phyloP scores from a whole-genome alignment of 2,797 vertebrate genomes.

The Sebastes hopkinsi region DNA sequence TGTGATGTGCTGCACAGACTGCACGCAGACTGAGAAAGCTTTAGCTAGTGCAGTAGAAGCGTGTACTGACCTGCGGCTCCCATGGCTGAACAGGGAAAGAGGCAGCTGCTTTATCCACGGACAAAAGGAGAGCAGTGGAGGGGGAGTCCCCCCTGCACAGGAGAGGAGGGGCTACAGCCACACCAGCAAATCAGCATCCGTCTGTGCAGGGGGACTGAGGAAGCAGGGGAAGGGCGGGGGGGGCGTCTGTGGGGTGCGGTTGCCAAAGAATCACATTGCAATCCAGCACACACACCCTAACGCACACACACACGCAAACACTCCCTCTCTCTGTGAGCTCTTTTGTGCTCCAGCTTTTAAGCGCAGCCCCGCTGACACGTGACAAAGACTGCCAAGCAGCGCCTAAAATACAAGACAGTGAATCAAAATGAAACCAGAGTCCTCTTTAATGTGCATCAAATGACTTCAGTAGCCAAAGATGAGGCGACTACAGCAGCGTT shows the following conservation, averaged over 20 bases:
- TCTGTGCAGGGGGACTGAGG: slow-evolving; percentile 32
- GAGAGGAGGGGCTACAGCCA: slow-evolving; percentile 65
- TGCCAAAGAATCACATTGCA: slow-evolving; percentile 70
- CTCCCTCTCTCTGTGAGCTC: slow-evolving; percentile 26
- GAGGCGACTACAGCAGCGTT: neutral
- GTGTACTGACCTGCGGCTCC: slow-evolving; percentile 85
- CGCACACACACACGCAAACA: slow-evolving; percentile 14
- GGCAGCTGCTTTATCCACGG: slow-evolving; percentile 82
- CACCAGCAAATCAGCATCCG: slow-evolving; percentile 69
- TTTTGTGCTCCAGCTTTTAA: slow-evolving; percentile 50
- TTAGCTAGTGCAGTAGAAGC: slow-evolving; percentile 65
- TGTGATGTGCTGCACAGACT: slow-evolving; percentile 42
- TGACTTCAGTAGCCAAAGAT: neutral
- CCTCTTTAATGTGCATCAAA: neutral
- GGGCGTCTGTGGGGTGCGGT: slow-evolving; percentile 57
- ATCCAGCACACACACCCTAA: slow-evolving; percentile 49
- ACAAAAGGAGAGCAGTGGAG: slow-evolving; percentile 81
- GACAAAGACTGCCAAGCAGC: slow-evolving; percentile 17
- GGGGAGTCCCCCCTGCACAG: slow-evolving; percentile 46
- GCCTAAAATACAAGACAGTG: slow-evolving; percentile 14
- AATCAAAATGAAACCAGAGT: slow-evolving; percentile 1
- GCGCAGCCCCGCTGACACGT: slow-evolving; percentile 27
- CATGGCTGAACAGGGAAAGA: slow-evolving; percentile 85
- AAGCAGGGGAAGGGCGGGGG: neutral
- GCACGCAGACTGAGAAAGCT: slow-evolving; percentile 57